Conservation (phyloP, 2,113 vertebrate species). For the Myotis yumanensis region DNA sequence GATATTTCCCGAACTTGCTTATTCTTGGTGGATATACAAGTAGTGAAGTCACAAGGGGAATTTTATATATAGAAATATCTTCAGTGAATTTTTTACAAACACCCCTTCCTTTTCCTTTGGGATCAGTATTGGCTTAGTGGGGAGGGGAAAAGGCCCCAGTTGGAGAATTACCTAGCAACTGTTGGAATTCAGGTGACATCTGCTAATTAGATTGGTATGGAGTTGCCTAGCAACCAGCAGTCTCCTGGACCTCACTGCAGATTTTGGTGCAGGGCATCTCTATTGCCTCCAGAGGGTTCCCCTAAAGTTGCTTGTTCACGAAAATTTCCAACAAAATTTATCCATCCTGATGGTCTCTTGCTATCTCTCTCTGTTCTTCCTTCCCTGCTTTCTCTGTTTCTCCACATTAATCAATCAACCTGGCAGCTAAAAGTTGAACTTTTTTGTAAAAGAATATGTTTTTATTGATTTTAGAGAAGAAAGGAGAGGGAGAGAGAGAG, state of each 20-base stretch:
- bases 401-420: not conserved
- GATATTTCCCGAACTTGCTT: constrained; percentile 13
- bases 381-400: not conserved
- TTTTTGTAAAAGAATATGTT: not conserved
- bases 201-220: constrained; percentile 69
- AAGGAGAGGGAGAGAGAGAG: no score
- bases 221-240: constrained; percentile 59
- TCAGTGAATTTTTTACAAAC: not conserved
- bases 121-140: constrained; percentile 19
- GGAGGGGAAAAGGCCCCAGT: not conserved
- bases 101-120: not conserved
- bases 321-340: constrained; percentile 5
- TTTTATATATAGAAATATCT: not conserved
- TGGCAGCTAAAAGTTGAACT: constrained; percentile 6
- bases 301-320: constrained; percentile 26
- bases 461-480: no score
- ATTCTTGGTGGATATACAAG: not conserved
- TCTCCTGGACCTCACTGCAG: constrained; percentile 4
- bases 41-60: not conserved
- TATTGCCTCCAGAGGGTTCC: not conserved
- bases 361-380: not conserved
- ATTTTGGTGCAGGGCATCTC: constrained; percentile 22
- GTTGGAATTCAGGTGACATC: constrained; percentile 62
- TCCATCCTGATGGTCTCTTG: not conserved
- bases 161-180: constrained; percentile 74